These are phyloP conservation scores for Euclidia mi DNA, from an alignment of 2,888 invertebrate species.

Conservation along the genomic window DNA sequence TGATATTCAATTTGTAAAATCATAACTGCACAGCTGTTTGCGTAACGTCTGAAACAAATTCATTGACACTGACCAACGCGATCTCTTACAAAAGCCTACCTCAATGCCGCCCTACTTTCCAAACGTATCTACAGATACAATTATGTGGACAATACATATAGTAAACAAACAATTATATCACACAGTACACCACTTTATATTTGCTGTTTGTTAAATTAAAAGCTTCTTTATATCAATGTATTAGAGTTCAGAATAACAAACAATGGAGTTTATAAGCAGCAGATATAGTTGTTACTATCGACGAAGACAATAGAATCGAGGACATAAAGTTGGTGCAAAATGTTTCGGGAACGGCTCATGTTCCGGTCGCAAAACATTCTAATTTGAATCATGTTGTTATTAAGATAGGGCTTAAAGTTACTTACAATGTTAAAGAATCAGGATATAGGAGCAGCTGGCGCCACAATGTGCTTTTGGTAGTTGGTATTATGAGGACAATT, in stretches of 20 bases:
- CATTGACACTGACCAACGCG: slow-evolving; percentile 85
- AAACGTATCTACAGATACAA: slow-evolving; percentile 75
- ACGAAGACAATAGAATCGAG: slow-evolving; percentile 75
- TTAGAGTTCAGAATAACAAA: slow-evolving; percentile 61
- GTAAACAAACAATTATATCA: slow-evolving; percentile 80
- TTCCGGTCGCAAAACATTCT: slow-evolving; percentile 24
- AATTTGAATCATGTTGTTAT: slow-evolving; percentile 31
- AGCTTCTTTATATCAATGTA: slow-evolving; percentile 35
- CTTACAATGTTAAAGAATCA: slow-evolving; percentile 42
- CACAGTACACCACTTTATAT: slow-evolving; percentile 44
- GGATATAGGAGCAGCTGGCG: slow-evolving; percentile 67
- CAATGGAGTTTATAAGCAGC: slow-evolving; percentile 19
- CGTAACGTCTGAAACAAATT: slow-evolving; percentile 82
- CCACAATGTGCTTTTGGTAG: slow-evolving; percentile 65
- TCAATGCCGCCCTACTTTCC: slow-evolving; percentile 89
- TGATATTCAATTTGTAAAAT: slow-evolving; percentile 52
- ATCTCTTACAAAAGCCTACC: slow-evolving; percentile 83
- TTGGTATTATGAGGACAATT: slow-evolving; percentile 55
- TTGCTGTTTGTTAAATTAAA: slow-evolving; percentile 28
- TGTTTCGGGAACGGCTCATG: slow-evolving; percentile 57
- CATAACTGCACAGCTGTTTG: slow-evolving; percentile 57
- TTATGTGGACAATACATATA: slow-evolving; percentile 78
- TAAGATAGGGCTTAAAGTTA: slow-evolving; percentile 50
- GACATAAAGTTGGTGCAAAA: slow-evolving; percentile 62
- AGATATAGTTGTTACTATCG: slow-evolving; percentile 43